Conservation (phyloP, 1,140 invertebrate species). For the Leptoteleia sp. region DNA sequence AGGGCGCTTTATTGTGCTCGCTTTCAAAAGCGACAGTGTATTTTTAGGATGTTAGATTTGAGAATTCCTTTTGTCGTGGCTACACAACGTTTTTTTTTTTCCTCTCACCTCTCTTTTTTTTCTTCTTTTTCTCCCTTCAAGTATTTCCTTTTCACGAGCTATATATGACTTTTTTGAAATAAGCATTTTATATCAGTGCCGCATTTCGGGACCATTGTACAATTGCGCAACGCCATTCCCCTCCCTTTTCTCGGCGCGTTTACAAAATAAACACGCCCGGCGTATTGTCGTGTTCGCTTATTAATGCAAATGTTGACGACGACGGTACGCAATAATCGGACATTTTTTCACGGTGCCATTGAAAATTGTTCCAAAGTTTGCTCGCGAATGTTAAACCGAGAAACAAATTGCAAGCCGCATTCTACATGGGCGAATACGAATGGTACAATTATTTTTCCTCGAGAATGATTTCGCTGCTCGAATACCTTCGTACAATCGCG, state of each 20-base stretch:
- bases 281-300: too few relatives aligned
- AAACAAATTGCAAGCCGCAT: slow-evolving; percentile 57
- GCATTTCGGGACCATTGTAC: slow-evolving; percentile 4
- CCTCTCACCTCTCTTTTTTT: too few relatives aligned
- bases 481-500: slow-evolving; percentile 75
- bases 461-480: slow-evolving; percentile 74
- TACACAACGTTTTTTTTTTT: too few relatives aligned
- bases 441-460: slow-evolving; percentile 78
- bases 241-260: too few relatives aligned
- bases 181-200: slow-evolving; percentile 45
- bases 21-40: slow-evolving; percentile 54
- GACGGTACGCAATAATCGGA: too few relatives aligned
- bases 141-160: slow-evolving; percentile 23
- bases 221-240: too few relatives aligned
- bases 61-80: slow-evolving; percentile 26
- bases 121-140: slow-evolving; percentile 17
- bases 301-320: too few relatives aligned
- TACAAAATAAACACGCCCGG: too few relatives aligned
- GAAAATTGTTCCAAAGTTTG: slow-evolving; percentile 30
- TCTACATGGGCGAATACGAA: slow-evolving; percentile 63
- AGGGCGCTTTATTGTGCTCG: slow-evolving; percentile 50
- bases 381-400: slow-evolving; percentile 42
- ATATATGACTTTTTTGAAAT: slow-evolving; percentile 44
- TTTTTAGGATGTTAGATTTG: slow-evolving; percentile 62
- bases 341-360: too few relatives aligned